Evolutionary conservation across 2,113 vertebrate species (phyloP), one percentile per base, ranked within the genome.

Genomic region (Scartelaos histophorus): DNA sequence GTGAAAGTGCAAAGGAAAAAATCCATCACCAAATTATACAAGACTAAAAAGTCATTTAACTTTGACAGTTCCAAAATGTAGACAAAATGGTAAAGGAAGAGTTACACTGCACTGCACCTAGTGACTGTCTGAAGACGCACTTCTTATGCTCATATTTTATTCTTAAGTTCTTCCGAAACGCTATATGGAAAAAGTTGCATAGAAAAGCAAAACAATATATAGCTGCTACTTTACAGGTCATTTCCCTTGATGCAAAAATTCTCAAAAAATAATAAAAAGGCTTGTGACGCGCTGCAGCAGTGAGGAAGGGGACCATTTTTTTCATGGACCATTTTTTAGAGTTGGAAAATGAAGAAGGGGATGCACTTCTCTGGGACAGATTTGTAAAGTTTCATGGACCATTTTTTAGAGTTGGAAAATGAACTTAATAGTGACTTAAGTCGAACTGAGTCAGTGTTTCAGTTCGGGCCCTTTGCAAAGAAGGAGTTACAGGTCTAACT

Each of bases 1-100:
- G 75, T 76, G 72, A 80, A 79, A 78, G 76, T 67, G 72, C 85
- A 47, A 46, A 83, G 81, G 71, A 82, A 85, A 69, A 70, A 73
- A 87, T 90, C 85, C 74, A 90, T 90, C 85, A 85, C 35, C 46
- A 35, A 54, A 61, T 80, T 85, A 80, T 87, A 75, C 12, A 54
- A 66, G 65, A 58, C 46, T 75, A 86, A 76, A 70, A 57, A 67
- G 75, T 73, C 19, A 60, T 78, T 64, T 47, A 57, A 60, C 70
- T 78, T 57, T 78, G 70, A 75, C 69, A 67, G 51, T 13, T 78
- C 67, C 24, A 58, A 54, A 76, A 61, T 61, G 58, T 58, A 61
- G 58, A 61, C 25, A 34, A 61, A 61, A 61, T 34, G 15, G 56
- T 22, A 25, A 25, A 25, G 22, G 51, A 10, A 25, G 22, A 4